phyloP scores from a whole-genome alignment of 2,888 invertebrate genomes.

The Ichneumoninae sp. region DNA sequence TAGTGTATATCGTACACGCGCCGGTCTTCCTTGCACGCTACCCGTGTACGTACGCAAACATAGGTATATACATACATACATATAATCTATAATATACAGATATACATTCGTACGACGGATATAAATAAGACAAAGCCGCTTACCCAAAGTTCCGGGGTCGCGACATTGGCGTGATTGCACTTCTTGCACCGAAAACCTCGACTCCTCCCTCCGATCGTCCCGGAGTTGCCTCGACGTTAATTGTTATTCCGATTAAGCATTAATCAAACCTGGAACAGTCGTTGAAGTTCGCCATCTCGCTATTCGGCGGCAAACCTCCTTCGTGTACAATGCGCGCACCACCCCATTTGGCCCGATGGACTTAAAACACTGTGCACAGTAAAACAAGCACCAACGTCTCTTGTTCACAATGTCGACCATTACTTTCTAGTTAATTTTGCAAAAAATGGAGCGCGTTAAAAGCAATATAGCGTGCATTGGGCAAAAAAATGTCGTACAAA shows the following conservation, averaged over 20 bases:
- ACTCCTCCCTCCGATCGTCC: constrained; percentile 1
- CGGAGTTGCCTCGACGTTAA: constrained; percentile 16
- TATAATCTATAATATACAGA: neutral
- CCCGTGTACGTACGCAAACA: neutral
- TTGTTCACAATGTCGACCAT: too few relatives aligned
- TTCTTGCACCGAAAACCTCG: constrained; percentile 32
- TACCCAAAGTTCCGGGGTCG: constrained; percentile 44
- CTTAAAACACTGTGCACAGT: too few relatives aligned
- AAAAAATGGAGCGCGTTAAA: too few relatives aligned
- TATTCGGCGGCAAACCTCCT: neutral
- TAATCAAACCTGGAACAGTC: constrained; percentile 35
- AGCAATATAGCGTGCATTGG: too few relatives aligned
- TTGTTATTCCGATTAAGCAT: constrained; percentile 49
- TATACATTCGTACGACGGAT: constrained; percentile 5
- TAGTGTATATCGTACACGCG: constrained; percentile 27
- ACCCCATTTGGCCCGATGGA: too few relatives aligned
- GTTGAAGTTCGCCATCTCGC: neutral
- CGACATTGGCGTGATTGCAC: constrained; percentile 45
- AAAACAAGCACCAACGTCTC: too few relatives aligned
- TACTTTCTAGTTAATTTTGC: too few relatives aligned
- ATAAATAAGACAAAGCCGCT: constrained; percentile 53
- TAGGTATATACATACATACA: neutral
- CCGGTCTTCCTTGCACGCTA: neutral
- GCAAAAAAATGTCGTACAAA: too few relatives aligned
- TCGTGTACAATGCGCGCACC: neutral